Base-by-base conservation (phyloP, 2,113 vertebrate genomes). In the Eupsittula cactorum region DNA sequence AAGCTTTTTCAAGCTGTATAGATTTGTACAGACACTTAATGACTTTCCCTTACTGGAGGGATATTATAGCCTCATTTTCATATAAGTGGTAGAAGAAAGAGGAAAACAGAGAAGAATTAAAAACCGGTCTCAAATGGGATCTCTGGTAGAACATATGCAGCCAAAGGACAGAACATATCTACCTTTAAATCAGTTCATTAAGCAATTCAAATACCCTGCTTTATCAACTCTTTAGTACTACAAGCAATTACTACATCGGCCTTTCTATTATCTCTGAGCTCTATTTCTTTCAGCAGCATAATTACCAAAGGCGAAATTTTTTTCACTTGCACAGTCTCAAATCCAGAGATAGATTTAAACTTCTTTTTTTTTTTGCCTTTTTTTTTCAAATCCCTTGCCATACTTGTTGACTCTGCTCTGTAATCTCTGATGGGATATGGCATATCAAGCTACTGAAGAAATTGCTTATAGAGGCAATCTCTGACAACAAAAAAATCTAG, bases 361-460 rank as follows among this genome's bases (percentile, higher is more conserved):
- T 28, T 77, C 75, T 25, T 64, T 31, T 50, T 31, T 50, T 49
- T 81, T 80, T 25, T 64, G 24, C 21, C 47, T 24, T 82, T 67
- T 70, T 50, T 35, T 67, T 74, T 49, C 13, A 4, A 86, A 65
- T 95, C 86, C 83, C 68, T 74, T 95, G 82, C 96, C 88, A 63
- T 82, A 79, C 75, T 93, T 96, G 86, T 94, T 94, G 86, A 67
- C 74, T 93, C 44, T 79, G 47, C 63, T 95, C 91, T 96, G 87
- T 94, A 84, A 91, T 85, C 91, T 92, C 52, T 97, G 96, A 97
- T 96, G 92, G 88, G 94, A 94, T 96, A 81, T 69, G 77, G 47
- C 76, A 64, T 94, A 81, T 97, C 70, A 93, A 75, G 60, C 86
- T 96, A 80, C 73, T 74, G 63, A 71, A 93, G 92, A 97, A 96